phyloP scores from a whole-genome alignment of 1,140 invertebrate genomes.

The Acromyrmex echinatior region DNA sequence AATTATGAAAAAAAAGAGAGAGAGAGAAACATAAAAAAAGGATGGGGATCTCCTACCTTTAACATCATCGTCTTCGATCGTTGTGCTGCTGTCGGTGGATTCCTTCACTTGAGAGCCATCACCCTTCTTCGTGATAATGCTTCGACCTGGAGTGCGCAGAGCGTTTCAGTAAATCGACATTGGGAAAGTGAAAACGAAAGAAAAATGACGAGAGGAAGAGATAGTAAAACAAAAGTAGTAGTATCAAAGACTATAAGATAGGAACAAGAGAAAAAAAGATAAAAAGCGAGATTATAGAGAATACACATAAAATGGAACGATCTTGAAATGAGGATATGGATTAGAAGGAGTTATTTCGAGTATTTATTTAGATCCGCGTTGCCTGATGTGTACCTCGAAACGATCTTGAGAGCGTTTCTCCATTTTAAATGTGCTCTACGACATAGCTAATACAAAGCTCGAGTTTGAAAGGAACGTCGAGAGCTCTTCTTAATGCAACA shows the following conservation, averaged over 20 bases:
- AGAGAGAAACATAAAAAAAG: constrained; percentile 19
- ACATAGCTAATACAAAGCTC: neutral
- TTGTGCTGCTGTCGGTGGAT: constrained; percentile 97
- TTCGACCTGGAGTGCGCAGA: constrained; percentile 89
- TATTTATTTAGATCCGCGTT: constrained; percentile 27
- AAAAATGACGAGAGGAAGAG: constrained; percentile 29
- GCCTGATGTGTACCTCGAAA: neutral
- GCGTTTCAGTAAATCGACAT: constrained; percentile 73
- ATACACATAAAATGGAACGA: constrained; percentile 24
- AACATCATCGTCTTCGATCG: constrained; percentile 96
- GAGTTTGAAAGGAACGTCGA: constrained; percentile 19
- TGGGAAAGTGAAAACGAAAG: constrained; percentile 34
- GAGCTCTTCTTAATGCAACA: constrained; percentile 5
- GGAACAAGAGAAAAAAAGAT: neutral
- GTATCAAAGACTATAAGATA: constrained; percentile 15
- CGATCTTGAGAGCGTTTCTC: neutral
- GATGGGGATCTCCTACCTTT: constrained; percentile 90
- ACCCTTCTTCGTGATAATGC: constrained; percentile 96
- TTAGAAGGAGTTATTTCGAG: neutral
- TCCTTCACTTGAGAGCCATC: constrained; percentile 98
- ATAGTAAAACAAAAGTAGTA: neutral
- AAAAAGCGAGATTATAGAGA: constrained; percentile 20
- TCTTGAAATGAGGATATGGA: neutral
- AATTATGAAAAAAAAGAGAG: constrained; percentile 11
- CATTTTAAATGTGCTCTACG: neutral